A percentile compares a stretch with the other conserved stretches of the same genome.
Evolutionary conservation across 2,797 vertebrate genomes (phyloP).

Genomic region (Orestias chungarensis): DNA sequence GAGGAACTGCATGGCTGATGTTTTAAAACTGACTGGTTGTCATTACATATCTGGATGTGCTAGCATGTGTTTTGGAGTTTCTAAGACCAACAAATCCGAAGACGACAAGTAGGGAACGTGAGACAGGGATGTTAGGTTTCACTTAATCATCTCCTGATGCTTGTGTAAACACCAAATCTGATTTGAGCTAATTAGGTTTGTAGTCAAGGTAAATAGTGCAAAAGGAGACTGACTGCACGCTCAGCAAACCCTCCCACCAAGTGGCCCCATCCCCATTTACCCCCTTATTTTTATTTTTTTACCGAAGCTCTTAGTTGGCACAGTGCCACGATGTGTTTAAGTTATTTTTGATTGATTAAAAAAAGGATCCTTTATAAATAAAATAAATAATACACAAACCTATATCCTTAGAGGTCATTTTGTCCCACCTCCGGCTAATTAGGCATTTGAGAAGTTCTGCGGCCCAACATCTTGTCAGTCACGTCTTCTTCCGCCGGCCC

Average conservation of each 20-base stretch:
- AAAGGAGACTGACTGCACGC: constrained; percentile 65
- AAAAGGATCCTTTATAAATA: not conserved
- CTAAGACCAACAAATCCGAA: constrained; percentile 37
- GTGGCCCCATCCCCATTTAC: constrained; percentile 7
- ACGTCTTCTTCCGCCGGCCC: constrained; percentile 46
- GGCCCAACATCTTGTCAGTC: constrained; percentile 64
- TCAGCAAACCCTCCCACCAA: constrained; percentile 46
- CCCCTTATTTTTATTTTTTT: constrained; percentile 37
- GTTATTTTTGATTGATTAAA: not conserved
- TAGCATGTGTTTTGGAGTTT: constrained; percentile 14
- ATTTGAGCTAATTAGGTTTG: constrained; percentile 78
- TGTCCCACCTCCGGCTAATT: not conserved
- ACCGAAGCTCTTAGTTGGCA: constrained; percentile 29
- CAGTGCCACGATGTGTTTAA: not conserved
- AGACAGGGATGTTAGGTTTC: constrained; percentile 63
- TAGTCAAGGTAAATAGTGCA: constrained; percentile 76
- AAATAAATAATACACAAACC: constrained; percentile 43
- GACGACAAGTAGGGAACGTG: constrained; percentile 47
- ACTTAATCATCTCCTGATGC: constrained; percentile 74
- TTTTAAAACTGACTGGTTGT: constrained; percentile 11
- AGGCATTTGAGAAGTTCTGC: constrained; percentile 60
- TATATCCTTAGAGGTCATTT: constrained; percentile 51
- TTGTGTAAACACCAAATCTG: constrained; percentile 73
- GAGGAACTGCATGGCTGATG: not conserved
- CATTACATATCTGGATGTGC: constrained; percentile 16